phyloP scores from a whole-genome alignment of 1,140 invertebrate genomes.

The Dryas iulia region DNA sequence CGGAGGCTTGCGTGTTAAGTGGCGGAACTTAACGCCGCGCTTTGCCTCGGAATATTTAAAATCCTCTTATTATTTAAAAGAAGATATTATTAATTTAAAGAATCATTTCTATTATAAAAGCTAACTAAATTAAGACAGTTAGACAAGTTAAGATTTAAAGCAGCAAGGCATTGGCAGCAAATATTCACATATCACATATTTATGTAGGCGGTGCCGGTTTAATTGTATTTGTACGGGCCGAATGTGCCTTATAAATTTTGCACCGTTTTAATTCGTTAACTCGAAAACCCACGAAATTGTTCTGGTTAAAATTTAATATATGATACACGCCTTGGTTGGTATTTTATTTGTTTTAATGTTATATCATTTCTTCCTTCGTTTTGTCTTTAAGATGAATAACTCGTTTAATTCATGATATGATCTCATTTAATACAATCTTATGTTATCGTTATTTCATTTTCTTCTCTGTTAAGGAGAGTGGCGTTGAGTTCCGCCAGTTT shows the following conservation, averaged over 20 bases:
- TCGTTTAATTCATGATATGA: background rate
- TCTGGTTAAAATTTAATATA: slow-evolving; percentile 38
- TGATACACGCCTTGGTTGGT: slow-evolving; percentile 13
- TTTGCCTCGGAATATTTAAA: too few species aligned
- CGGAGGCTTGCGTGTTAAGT: background rate
- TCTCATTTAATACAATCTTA: too few species aligned
- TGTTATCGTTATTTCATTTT: background rate
- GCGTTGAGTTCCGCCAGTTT: too few species aligned
- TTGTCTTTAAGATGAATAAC: background rate
- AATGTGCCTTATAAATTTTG: slow-evolving; percentile 35
- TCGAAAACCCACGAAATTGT: slow-evolving; percentile 23
- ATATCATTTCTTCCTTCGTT: background rate
- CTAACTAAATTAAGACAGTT: background rate
- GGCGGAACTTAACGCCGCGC: background rate
- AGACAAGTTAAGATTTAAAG: background rate
- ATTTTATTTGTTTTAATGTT: slow-evolving; percentile 29
- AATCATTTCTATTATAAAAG: background rate
- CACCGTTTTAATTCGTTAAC: slow-evolving; percentile 33
- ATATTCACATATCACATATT: background rate
- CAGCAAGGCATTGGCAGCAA: background rate
- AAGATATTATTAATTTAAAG: too few species aligned
- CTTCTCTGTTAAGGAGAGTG: too few species aligned
- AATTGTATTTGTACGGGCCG: slow-evolving; percentile 24
- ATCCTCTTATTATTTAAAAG: too few species aligned
- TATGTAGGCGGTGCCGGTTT: slow-evolving; percentile 7